phyloP scores from a whole-genome alignment of 2,797 vertebrate species.

The Heliangelus exortis region DNA sequence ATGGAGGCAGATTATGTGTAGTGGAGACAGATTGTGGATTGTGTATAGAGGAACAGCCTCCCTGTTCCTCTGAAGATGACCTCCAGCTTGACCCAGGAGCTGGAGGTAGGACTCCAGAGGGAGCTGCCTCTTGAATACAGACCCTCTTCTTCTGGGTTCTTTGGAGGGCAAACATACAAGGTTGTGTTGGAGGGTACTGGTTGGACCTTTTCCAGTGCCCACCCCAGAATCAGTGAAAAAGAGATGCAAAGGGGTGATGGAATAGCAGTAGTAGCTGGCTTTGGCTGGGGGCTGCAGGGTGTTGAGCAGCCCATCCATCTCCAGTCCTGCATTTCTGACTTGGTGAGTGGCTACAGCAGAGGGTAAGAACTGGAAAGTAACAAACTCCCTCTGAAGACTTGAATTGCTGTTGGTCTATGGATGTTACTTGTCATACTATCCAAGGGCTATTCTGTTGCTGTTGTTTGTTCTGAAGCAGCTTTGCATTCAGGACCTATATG shows the following conservation, averaged over 20 bases:
- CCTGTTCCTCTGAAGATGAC: background rate
- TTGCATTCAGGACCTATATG: background rate
- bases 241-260: background rate
- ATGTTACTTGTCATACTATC: background rate
- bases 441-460: background rate
- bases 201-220: background rate
- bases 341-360: background rate
- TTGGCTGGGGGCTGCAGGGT: background rate
- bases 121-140: background rate
- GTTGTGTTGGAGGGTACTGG: background rate
- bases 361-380: background rate
- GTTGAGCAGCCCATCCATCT: background rate
- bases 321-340: background rate
- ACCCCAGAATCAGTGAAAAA: fast-evolving
- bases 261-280: background rate
- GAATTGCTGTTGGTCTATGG: background rate
- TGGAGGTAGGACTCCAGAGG: background rate
- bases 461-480: background rate
- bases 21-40: no score
- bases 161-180: background rate
- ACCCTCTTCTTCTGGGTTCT: background rate
- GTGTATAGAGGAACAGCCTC: no score
- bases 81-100: background rate
- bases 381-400: background rate
- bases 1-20: background rate